Evolutionary conservation across 2,797 vertebrate species (phyloP), one percentile per base, ranked within the genome.

Genomic region (Carcharodon carcharias): DNA sequence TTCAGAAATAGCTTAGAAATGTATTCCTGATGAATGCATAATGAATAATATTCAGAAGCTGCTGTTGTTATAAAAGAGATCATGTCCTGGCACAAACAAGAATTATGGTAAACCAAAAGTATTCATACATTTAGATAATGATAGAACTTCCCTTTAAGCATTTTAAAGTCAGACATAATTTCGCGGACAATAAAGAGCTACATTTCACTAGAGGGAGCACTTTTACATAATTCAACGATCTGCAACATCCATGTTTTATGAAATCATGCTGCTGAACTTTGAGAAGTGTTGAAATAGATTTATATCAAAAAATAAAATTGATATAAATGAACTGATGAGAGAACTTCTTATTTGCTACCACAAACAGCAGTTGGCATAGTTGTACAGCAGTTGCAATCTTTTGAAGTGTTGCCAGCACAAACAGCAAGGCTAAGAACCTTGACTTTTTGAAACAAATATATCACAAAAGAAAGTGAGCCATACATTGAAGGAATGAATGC

Each of bases 351-450:
- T 96, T 96, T 73, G 96, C 96, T 96, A 96, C 96, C 97, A 95
- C 96, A 91, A 88, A 96, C 96, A 97, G 89, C 97, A 96, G 96
- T 85, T 97, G 97, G 97, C 96, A 96, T 97, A 96, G 97, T 96
- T 88, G 96, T 96, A 96, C 97, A 96, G 96, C 54, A 96, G 96
- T 97, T 97, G 12, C 67, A 97, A 26, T 95, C 96, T 97, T 96
- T 97, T 97, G 97, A 97, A 97, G 97, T 0, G 0, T 18, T 97
- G 97, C 97, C 97, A 97, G 96, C 96, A 96, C 96, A 97, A 97
- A 97, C 97, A 97, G 96, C 97, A 97, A 96, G 96, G 97, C 97
- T 97, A 97, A 97, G 97, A 97, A 97, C 97, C 97, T 97, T 96
- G 77, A 96, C 50, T 97, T 97, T 97, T 97, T 97, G 97, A 97